Percentiles rank a stretch among this genome's conserved stretches.
Evolutionary conservation across 2,888 invertebrate genomes (phyloP).

Genomic region (Polyommatus iphigenia): DNA sequence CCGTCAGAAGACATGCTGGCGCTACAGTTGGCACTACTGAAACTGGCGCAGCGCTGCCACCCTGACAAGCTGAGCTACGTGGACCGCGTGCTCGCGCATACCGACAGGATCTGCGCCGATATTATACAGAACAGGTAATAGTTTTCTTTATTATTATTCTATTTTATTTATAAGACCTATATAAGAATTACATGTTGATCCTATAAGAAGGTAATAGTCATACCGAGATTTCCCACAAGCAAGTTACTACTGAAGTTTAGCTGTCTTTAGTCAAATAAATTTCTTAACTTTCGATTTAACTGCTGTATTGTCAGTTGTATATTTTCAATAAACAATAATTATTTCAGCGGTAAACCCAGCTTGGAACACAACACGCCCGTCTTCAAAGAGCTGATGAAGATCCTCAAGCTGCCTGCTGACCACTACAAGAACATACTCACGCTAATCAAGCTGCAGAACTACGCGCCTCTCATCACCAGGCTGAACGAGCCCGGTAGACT

Average conservation of each 20-base stretch:
- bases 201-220: too few relatives aligned
- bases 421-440: slow-evolving; percentile 95
- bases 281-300: too few relatives aligned
- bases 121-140: slow-evolving; percentile 89
- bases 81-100: slow-evolving; percentile 95
- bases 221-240: too few relatives aligned
- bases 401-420: slow-evolving; percentile 96
- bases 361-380: slow-evolving; percentile 89
- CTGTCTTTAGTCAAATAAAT: too few relatives aligned
- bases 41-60: slow-evolving; percentile 97
- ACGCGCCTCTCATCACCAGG: slow-evolving; percentile 89
- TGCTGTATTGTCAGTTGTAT: too few relatives aligned
- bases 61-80: slow-evolving; percentile 96
- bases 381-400: slow-evolving; percentile 94
- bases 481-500: slow-evolving; percentile 94
- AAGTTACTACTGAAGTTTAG: too few relatives aligned
- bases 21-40: slow-evolving; percentile 95
- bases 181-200: too few relatives aligned
- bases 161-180: too few relatives aligned
- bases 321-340: background rate
- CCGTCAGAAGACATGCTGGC: slow-evolving; percentile 97
- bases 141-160: too few relatives aligned
- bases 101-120: slow-evolving; percentile 93
- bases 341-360: slow-evolving; percentile 75
- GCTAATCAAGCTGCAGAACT: slow-evolving; percentile 92